phyloP scores from a whole-genome alignment of 2,888 invertebrate genomes.

The Dasysyrphus albostriatus region DNA sequence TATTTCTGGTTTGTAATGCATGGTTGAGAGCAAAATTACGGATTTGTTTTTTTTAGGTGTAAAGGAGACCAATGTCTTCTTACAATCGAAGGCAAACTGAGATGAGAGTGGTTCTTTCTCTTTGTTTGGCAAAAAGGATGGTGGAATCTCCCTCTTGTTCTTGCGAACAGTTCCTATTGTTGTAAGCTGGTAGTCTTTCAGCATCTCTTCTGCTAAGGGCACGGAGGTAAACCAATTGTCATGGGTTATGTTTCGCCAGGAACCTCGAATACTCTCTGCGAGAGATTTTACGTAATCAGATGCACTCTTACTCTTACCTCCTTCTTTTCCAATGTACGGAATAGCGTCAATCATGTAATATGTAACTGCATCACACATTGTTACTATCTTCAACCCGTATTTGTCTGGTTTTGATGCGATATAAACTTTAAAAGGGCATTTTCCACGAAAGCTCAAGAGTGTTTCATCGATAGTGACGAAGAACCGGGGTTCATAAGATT shows the following conservation, averaged over 20 bases:
- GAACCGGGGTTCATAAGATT: too few relatives aligned
- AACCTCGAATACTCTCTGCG: constrained; percentile 29
- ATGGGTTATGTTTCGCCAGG: constrained; percentile 62
- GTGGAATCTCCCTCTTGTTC: constrained; percentile 80
- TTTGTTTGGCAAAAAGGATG: too few relatives aligned
- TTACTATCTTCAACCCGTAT: too few relatives aligned
- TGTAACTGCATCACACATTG: too few relatives aligned
- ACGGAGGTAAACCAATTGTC: constrained; percentile 76
- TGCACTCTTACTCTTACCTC: not conserved
- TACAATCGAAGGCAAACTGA: too few relatives aligned
- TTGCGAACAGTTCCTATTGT: constrained; percentile 77
- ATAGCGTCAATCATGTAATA: not conserved
- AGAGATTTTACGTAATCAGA: not conserved
- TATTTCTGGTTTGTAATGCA: constrained; percentile 14
- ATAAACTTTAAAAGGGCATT: too few relatives aligned
- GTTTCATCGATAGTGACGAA: too few relatives aligned
- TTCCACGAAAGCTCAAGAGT: too few relatives aligned
- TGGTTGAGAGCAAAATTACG: not conserved
- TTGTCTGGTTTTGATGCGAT: too few relatives aligned
- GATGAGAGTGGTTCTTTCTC: too few relatives aligned
- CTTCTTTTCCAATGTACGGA: not conserved
- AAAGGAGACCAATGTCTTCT: too few relatives aligned
- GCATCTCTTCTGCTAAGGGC: constrained; percentile 77
- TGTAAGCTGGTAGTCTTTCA: not conserved
- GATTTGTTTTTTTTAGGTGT: too few relatives aligned